Conservation (phyloP, 2,888 invertebrate species). For the Hypselothyrea guttata region DNA sequence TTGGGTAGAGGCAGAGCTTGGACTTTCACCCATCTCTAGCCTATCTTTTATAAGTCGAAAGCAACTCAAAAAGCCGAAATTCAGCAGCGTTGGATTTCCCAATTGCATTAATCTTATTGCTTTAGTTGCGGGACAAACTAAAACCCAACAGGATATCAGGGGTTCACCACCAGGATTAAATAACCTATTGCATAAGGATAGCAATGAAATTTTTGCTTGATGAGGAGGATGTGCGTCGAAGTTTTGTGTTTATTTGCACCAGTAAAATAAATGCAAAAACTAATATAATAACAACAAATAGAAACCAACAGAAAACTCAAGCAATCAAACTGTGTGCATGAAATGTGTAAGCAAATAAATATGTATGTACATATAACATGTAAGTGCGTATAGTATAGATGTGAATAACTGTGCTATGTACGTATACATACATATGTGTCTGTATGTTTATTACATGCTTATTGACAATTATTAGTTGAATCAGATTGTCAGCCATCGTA, state of each 20-base stretch:
- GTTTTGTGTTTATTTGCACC: slow-evolving; percentile 47
- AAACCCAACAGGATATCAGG: background rate
- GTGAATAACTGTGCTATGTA: too few relatives aligned
- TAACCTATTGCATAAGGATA: slow-evolving; percentile 26
- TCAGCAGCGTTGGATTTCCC: slow-evolving; percentile 49
- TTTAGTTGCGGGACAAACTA: slow-evolving; percentile 22
- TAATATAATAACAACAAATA: slow-evolving; percentile 69
- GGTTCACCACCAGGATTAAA: slow-evolving; percentile 1
- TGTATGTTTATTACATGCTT: too few relatives aligned
- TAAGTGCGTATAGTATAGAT: too few relatives aligned
- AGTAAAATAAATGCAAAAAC: slow-evolving; percentile 63
- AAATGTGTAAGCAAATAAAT: background rate
- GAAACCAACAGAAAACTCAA: slow-evolving; percentile 41
- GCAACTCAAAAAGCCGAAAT: slow-evolving; percentile 8
- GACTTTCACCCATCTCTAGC: too few relatives aligned
- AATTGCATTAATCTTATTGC: slow-evolving; percentile 71
- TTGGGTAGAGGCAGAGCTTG: too few relatives aligned
- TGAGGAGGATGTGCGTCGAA: background rate
- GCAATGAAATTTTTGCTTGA: slow-evolving; percentile 41
- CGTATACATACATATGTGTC: too few relatives aligned
- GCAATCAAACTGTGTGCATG: slow-evolving; percentile 8
- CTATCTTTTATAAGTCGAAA: too few relatives aligned
- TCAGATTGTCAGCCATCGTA: too few relatives aligned
- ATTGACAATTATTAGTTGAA: too few relatives aligned
- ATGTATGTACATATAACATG: background rate